Evolutionary conservation across 2,888 invertebrate genomes (phyloP).

Genomic region (Chalcosyrphus nemorum): DNA sequence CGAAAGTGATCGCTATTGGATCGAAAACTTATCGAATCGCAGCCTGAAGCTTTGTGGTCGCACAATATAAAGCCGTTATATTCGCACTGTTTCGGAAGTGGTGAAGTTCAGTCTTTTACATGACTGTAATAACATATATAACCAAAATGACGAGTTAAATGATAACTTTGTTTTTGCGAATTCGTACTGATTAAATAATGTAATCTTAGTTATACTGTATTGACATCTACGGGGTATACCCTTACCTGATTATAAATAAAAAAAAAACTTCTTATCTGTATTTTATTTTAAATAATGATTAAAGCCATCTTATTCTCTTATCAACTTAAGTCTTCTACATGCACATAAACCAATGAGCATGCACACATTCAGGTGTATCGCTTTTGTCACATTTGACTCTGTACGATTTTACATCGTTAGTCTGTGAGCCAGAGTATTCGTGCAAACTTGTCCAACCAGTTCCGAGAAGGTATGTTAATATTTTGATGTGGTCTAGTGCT

Average conservation of each 20-base stretch:
- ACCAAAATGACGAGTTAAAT: too few species aligned
- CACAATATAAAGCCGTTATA: too few species aligned
- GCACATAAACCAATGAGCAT: too few species aligned
- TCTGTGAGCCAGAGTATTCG: not conserved
- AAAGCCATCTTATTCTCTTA: not conserved
- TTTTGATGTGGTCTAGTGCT: not conserved
- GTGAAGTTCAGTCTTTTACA: too few species aligned
- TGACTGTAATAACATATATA: too few species aligned
- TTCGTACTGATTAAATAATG: not conserved
- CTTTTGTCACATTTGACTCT: not conserved
- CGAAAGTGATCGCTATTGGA: too few species aligned
- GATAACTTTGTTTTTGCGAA: not conserved
- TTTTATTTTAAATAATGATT: not conserved
- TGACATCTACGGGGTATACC: not conserved
- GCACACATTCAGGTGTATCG: not conserved
- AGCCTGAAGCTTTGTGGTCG: too few species aligned
- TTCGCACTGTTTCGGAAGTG: too few species aligned
- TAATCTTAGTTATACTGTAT: too few species aligned
- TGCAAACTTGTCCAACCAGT: slow-evolving; percentile 29
- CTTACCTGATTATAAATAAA: too few species aligned
- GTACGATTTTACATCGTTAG: not conserved
- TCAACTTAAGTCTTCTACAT: not conserved
- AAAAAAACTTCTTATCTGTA: not conserved
- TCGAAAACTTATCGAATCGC: too few species aligned
- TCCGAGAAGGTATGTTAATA: not conserved